Base-by-base conservation (phyloP, 2,797 vertebrate species). In the Acanthiza pusilla region DNA sequence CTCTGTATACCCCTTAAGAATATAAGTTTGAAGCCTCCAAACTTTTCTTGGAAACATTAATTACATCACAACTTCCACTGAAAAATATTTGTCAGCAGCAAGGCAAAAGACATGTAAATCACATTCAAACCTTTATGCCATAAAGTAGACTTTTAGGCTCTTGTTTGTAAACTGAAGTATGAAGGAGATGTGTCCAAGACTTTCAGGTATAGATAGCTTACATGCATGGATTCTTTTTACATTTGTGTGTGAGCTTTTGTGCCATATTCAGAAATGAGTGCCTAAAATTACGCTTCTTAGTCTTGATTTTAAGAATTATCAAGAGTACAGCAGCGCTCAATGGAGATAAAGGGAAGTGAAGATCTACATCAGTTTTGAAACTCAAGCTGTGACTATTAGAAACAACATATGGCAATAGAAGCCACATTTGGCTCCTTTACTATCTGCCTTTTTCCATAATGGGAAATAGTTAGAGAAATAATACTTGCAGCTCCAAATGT, bases 331-430 rank as follows among this genome's bases (percentile, higher is more conserved):
- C 75, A 92, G 50, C 48, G 19, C 72, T 96, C 45, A 50, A 29
- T 85, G 47, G 75, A 94, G 61, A 51, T 77, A 83, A 95, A 85
- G 42, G 55, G 73, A 92, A 87, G 60, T 89, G 18, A 85, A 93
- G 87, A 92, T 29, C 63, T 82, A 23, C 47, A 65, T 67, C 43
- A 54, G 48, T 86, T 92, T 91, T 91, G 85, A 95, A 96, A 89
- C 76, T 94, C 74, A 73, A 34, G 47, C 92, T 89, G 58, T 73
- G 84, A 65, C 62, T 89, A 91, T 92, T 92, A 80, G 68, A 92
- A 95, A 91, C 72, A 94, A 76, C 91, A 89, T 93, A 96, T 58
- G 72, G 92, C 87, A 65, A 18, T 48, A 77, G 75, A 84, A 89
- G 45, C 67, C 43, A 38, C 34, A 77, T 84, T 95, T 94, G 65